Evolutionary conservation across 2,888 invertebrate genomes (phyloP), one percentile per base, ranked within the genome.

Genomic region (Melipona beecheii): DNA sequence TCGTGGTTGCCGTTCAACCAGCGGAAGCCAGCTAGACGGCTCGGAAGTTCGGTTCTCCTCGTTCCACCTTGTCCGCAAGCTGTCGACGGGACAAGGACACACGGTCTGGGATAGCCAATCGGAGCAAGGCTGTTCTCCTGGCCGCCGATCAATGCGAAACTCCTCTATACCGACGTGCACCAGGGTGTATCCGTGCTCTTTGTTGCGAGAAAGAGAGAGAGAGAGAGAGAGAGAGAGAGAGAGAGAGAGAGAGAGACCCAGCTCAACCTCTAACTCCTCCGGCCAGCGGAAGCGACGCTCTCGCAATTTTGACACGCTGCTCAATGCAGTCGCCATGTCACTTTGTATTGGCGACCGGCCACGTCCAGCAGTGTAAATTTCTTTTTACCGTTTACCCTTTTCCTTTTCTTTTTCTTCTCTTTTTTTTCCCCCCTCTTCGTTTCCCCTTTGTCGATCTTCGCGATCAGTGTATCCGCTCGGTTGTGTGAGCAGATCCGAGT

Each of bases 141-240:
- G 89, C 88, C 90, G 92, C 92, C 93, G 94, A 94, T 94, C 94
- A 93, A 94, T 94, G 94, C 91, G 93, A 87, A 92, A 89, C 91
- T 87, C 93, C 93, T 91, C 91, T 92, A 91, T 93, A 93, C 93
- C 92, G 92, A 93, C 93, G 84, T 91, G 90, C 90, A 90, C 9
- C 87, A 68, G 84, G 85, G 88, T 89, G 91, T 90, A 89, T 87
- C 89, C 81, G 36, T 24, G 62, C 17, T 77, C 43, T 66, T 75
- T 66, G 74, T 74, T 66, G 66, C 36, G 73, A 62, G 69, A 60
- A 1, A 9, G 43, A 43, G 66, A 54, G n/a, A 66, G 6, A 81
- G 66, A 54, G 27, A 66, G 13, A 9, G 43, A 43, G 66, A 54
- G 27, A 64, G 65, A 49, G 27, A 64, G 21, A 43, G 27, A 64